These are phyloP conservation scores for Nebria brevicollis DNA, from an alignment of 2,888 invertebrate genomes.

Conservation along the genomic window DNA sequence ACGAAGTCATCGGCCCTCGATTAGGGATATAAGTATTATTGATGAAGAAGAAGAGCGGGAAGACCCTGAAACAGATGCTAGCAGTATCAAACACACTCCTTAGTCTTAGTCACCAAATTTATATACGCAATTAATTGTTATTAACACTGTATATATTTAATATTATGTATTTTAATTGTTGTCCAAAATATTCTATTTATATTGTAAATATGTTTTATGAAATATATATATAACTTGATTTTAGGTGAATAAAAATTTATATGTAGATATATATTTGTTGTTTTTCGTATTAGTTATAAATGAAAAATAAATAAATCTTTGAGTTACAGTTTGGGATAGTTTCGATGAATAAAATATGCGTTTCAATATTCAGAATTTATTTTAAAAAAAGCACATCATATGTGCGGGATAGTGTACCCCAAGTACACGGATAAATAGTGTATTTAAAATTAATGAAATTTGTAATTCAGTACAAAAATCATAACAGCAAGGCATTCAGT, in stretches of 20 bases:
- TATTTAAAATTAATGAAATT: slow-evolving; percentile 39
- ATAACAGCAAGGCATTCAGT: slow-evolving; percentile 44
- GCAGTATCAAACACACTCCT: slow-evolving; percentile 44
- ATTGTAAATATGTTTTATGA: slow-evolving; percentile 40
- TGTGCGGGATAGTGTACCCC: slow-evolving; percentile 48
- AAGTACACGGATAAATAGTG: slow-evolving; percentile 43
- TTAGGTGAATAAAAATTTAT: background rate
- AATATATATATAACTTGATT: slow-evolving; percentile 17
- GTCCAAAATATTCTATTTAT: slow-evolving; percentile 37
- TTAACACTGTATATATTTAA: slow-evolving; percentile 38
- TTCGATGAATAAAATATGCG: background rate
- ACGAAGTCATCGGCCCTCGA: slow-evolving; percentile 82
- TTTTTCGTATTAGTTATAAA: too few relatives aligned
- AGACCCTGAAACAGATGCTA: slow-evolving; percentile 58
- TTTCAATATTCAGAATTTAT: slow-evolving; percentile 51
- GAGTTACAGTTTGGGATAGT: background rate
- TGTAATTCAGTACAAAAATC: slow-evolving; percentile 24
- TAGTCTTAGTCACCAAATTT: background rate
- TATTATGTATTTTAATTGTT: slow-evolving; percentile 36
- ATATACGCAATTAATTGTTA: background rate
- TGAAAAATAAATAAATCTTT: too few relatives aligned
- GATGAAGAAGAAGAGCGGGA: slow-evolving; percentile 82
- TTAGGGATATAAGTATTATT: slow-evolving; percentile 87
- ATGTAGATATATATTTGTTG: too few relatives aligned
- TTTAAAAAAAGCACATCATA: slow-evolving; percentile 51